Conservation (phyloP, 2,797 vertebrate genomes). For the Pseudomugil tenellus region DNA sequence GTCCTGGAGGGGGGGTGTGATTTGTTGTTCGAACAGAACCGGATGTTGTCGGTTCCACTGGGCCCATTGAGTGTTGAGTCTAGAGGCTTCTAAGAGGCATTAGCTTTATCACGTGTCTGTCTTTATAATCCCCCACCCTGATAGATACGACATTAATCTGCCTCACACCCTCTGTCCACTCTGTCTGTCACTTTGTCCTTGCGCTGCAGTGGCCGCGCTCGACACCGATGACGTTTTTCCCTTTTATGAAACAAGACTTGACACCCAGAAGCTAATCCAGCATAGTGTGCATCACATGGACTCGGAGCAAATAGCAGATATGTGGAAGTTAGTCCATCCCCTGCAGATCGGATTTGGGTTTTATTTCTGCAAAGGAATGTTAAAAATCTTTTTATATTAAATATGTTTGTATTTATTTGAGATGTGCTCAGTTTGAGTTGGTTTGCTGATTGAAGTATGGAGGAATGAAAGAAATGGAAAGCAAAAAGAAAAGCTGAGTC, state of each 20-base stretch:
- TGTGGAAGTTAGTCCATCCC: neutral
- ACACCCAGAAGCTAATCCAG: conserved; percentile 25
- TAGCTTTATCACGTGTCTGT: conserved; percentile 65
- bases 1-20: conserved; percentile 16
- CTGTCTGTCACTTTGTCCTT: conserved; percentile 60
- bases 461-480: too few relatives aligned
- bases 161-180: conserved; percentile 51
- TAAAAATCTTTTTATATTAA: neutral
- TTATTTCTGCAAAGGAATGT: neutral
- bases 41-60: conserved; percentile 20
- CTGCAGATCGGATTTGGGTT: neutral
- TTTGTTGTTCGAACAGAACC: conserved; percentile 20
- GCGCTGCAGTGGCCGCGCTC: conserved; percentile 14
- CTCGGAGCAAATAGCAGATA: conserved; percentile 10
- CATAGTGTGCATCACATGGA: conserved; percentile 33
- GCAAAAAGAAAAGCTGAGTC: too few relatives aligned
- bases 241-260: conserved; percentile 35
- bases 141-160: conserved; percentile 77
- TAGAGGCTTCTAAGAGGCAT: conserved; percentile 66
- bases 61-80: conserved; percentile 53
- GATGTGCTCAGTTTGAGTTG: too few relatives aligned
- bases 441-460: too few relatives aligned
- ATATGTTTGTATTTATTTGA: too few relatives aligned
- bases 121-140: conserved; percentile 72
- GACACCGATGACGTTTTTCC: conserved; percentile 31